These are phyloP conservation scores for Drosophila gunungcola DNA, from an alignment of 1,140 invertebrate genomes.

Conservation along the genomic window DNA sequence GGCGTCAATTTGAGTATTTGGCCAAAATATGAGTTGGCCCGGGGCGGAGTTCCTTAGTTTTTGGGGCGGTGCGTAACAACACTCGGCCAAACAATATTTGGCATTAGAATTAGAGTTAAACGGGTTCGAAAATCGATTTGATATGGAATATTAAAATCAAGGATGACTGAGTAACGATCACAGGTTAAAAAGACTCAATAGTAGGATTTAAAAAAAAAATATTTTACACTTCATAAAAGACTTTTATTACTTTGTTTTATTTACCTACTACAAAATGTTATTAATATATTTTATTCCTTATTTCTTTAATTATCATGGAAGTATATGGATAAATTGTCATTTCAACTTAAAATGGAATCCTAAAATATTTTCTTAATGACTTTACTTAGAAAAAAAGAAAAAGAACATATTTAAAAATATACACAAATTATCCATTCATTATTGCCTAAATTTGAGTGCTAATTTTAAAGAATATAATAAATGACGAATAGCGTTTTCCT, in stretches of 20 bases:
- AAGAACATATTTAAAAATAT: slow-evolving; percentile 15
- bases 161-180: slow-evolving; percentile 1
- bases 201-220: background rate
- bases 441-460: slow-evolving; percentile 27
- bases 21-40: slow-evolving; percentile 21
- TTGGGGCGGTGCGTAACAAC: slow-evolving; percentile 38
- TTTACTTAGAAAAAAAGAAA: background rate
- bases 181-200: background rate
- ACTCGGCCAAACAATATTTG: slow-evolving; percentile 17
- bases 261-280: too few relatives aligned
- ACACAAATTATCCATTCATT: slow-evolving; percentile 4
- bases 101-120: slow-evolving; percentile 18
- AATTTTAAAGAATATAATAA: slow-evolving; percentile 25
- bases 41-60: slow-evolving; percentile 38
- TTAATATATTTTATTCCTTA: too few relatives aligned
- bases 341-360: too few relatives aligned
- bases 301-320: too few relatives aligned
- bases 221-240: background rate
- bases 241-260: too few relatives aligned
- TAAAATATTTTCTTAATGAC: background rate
- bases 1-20: slow-evolving; percentile 52
- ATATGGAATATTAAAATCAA: slow-evolving; percentile 6
- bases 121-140: too few relatives aligned
- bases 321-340: background rate
- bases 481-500: background rate